Conservation (phyloP, 2,888 invertebrate species). For the Neelides folsomi region DNA sequence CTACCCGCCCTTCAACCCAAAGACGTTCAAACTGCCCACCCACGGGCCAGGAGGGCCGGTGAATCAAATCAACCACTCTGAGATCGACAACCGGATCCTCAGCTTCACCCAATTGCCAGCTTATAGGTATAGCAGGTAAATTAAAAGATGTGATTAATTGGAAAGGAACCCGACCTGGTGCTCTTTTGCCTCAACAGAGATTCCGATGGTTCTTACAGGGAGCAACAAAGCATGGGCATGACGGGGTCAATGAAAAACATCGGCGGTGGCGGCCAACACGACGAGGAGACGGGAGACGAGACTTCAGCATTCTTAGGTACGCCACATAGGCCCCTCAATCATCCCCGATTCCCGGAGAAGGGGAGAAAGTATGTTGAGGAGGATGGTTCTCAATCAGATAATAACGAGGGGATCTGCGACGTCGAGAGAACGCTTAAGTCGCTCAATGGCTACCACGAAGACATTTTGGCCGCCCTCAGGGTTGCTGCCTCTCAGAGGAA, state of each 20-base stretch:
- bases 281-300: conserved; percentile 46
- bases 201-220: conserved; percentile 15
- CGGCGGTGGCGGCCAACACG: conserved; percentile 17
- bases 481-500: conserved; percentile 51
- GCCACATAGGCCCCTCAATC: conserved; percentile 5
- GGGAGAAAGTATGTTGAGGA: conserved; percentile 55
- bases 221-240: conserved; percentile 32
- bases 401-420: conserved; percentile 36
- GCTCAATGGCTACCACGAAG: conserved; percentile 82
- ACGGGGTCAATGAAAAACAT: conserved; percentile 33
- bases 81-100: conserved; percentile 68
- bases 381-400: conserved; percentile 34
- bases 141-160: background rate
- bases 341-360: conserved; percentile 55
- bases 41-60: conserved; percentile 20
- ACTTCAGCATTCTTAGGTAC: conserved; percentile 63
- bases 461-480: conserved; percentile 75
- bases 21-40: conserved; percentile 26
- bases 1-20: conserved; percentile 31
- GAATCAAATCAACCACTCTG: conserved; percentile 36
- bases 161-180: background rate
- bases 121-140: conserved; percentile 35
- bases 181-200: background rate
- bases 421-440: conserved; percentile 70
- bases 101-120: conserved; percentile 56